Percentiles rank a stretch among this genome's conserved stretches.
Conservation (phyloP, 2,113 vertebrate species). For the Cololabis saira region DNA sequence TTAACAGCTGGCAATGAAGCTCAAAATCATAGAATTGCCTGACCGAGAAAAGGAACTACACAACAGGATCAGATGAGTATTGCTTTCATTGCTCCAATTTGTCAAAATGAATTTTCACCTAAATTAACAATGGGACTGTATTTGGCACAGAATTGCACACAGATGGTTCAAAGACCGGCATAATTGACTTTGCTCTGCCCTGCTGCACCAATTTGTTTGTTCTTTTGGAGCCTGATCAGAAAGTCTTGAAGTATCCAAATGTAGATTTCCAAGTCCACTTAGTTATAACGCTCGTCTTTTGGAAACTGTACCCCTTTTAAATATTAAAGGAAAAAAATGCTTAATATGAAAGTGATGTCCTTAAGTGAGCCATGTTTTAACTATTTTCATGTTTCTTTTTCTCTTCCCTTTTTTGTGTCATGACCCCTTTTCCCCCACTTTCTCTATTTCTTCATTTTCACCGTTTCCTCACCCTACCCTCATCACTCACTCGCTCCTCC, state of each 20-base stretch:
- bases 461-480: conserved; percentile 9
- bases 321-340: not conserved
- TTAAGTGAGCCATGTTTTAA: conserved; percentile 10
- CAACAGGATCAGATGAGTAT: conserved; percentile 21
- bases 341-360: conserved; percentile 8
- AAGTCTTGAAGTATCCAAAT: conserved; percentile 9
- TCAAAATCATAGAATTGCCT: conserved; percentile 22
- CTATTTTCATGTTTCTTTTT: conserved; percentile 41
- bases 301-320: conserved; percentile 10
- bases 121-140: conserved; percentile 8
- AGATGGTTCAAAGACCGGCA: not conserved
- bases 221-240: conserved; percentile 16
- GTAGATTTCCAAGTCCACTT: conserved; percentile 11
- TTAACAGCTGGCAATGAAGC: conserved; percentile 16
- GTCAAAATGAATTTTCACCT: conserved; percentile 12
- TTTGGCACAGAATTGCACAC: conserved; percentile 15
- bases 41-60: conserved; percentile 24
- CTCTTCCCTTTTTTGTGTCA: conserved; percentile 38
- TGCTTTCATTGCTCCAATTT: conserved; percentile 40
- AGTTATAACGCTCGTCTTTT: conserved; percentile 22
- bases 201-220: conserved; percentile 13
- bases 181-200: conserved; percentile 22
- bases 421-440: conserved; percentile 28
- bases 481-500: conserved; percentile 16
- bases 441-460: not conserved